Evolutionary conservation across 1,140 invertebrate genomes (phyloP), one percentile per base, ranked within the genome.

Genomic region (Heliothis subflexa): DNA sequence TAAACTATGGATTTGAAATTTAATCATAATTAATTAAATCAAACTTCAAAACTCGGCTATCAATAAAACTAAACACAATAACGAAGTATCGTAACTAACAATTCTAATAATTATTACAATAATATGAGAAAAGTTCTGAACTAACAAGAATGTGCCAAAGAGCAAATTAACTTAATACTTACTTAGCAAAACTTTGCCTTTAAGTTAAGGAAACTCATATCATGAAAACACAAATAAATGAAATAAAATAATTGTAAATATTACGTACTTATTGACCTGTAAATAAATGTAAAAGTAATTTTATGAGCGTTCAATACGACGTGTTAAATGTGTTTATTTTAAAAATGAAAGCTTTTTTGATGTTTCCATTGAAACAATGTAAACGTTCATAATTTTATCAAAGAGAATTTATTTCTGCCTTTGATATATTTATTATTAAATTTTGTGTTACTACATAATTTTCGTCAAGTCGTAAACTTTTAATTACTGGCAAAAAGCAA

Each of bases 221-320:
- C n/a, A 57, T 57, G 14, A 57, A 33, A 55, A 72, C n/a, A 33
- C 0, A 12, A 45, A 55, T 72, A 72, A 72, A 72, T 72, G 54
- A 4, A 55, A 55, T 54, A 71, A 72, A 72, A 72, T 33, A 72
- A 71, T 12, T 2, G 18, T 45, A 40, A 45, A 21, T 18, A 33
- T 18, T 45, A 40, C 68, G 25, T 12, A 28, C 52, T 72, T 72
- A 72, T 57, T 57, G 25, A 21, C 52, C 13, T 16, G 28, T 72
- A 72, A 72, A 72, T 72, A 45, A 72, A 72, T 72, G 57, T 72
- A 9, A 72, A 54, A 40, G 52, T 47, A n/a, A 45, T 45, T 55
- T 55, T 21, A 72, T 13, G 14, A 40, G 52, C 49, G 28, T 33
- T 14, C 70, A 45, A 71, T 40, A 55, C 28, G 52, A 55, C 28